Base-by-base conservation (phyloP, 2,113 vertebrate species). In the Isichthys henryi region DNA sequence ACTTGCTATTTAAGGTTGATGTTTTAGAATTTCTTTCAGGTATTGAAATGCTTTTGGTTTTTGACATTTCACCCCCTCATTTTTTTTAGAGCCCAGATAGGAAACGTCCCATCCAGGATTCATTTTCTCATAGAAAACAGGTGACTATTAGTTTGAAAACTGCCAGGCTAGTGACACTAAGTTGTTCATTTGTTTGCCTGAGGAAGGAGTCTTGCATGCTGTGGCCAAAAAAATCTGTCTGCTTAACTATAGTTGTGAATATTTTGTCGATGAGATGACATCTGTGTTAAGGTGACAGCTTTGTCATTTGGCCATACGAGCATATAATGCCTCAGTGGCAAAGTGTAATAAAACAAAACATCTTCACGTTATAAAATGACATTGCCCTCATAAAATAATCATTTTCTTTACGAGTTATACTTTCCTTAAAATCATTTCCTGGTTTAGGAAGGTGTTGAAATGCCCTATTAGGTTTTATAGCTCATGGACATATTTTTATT, bases 381-480 rank as follows among this genome's bases (percentile, higher is more conserved):
- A 48, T 84, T 48, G 82, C 45, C 43, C 43, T 7, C 39, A 46
- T 84, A 23, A 84, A 84, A 84, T 45, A 21, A 48, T 84, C 2
- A 46, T 45, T 84, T 84, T 45, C 43, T 48, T 84, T 84, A 84
- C 7, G 21, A 48, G 62, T 70, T 27, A 84, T 45, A 84, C 9
- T 48, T 62, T 43, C 21, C 45, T 46, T 84, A 53, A 53, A 50
- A 17, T 53, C 50, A 50, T 52, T 17, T 50, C 13, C 27, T 39
- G 19, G 10, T 53, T 48, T 53, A n/a, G 11, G 50, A 39, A 87
- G 31, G 49, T 48, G 23, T 56, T 53, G 27, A 53, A 35, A 87
- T 52, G 85, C 85, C 85, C 50, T 87, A 31, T 53, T 31, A 87
- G 53, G 82, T 46, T 84, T 84, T 84, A 84, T 84, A 84, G 21